These are phyloP conservation scores for Lithosia quadra DNA, from an alignment of 2,888 invertebrate genomes.

Conservation along the genomic window DNA sequence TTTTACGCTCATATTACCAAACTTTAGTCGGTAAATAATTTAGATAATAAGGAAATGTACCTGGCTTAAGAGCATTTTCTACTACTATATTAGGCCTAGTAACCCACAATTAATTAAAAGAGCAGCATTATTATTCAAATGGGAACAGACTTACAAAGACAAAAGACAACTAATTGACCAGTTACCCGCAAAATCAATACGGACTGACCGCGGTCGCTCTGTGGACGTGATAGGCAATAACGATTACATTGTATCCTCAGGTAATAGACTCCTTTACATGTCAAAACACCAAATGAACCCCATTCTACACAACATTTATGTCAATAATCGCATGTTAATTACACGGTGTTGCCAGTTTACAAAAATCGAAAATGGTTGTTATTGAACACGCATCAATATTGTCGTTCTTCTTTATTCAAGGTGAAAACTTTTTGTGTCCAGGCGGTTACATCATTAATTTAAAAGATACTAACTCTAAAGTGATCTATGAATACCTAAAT, in stretches of 20 bases:
- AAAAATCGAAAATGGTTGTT: conserved; percentile 16
- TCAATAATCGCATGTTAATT: conserved; percentile 43
- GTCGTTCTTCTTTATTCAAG: too few relatives aligned
- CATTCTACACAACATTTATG: not conserved
- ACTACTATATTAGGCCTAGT: too few relatives aligned
- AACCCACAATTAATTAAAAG: not conserved
- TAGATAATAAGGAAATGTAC: too few relatives aligned
- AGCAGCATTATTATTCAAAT: conserved; percentile 6
- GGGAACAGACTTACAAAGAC: conserved; percentile 32
- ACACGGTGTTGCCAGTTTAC: conserved; percentile 23
- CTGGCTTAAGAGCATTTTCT: too few relatives aligned
- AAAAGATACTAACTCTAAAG: too few relatives aligned
- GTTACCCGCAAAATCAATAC: conserved; percentile 64
- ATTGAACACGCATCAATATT: not conserved
- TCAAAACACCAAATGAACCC: not conserved
- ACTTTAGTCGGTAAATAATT: too few relatives aligned
- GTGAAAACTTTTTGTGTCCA: too few relatives aligned
- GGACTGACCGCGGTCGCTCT: conserved; percentile 50
- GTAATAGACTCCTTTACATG: conserved; percentile 16
- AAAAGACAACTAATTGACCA: conserved; percentile 64
- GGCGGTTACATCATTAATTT: too few relatives aligned
- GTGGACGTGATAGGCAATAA: conserved; percentile 70
- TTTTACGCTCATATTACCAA: too few relatives aligned
- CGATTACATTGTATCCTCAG: conserved; percentile 54
- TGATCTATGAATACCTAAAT: too few relatives aligned